Percentiles rank a stretch among this genome's conserved stretches.
Conservation (phyloP, 2,797 vertebrate genomes). For the Sebastes kiyomatsui region DNA sequence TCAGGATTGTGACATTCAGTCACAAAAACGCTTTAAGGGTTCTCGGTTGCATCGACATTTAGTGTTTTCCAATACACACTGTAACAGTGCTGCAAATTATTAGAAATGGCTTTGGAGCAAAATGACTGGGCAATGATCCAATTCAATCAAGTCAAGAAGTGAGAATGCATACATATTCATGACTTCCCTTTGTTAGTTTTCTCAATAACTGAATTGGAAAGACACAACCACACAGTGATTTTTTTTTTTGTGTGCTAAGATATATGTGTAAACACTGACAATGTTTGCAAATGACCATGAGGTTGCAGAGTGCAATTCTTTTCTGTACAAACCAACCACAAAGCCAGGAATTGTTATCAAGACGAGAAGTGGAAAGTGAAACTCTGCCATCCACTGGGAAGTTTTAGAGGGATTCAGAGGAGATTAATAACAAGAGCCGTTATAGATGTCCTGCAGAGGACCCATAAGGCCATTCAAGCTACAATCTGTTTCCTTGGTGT, state of each 20-base stretch:
- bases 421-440: slow-evolving; percentile 72
- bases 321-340: slow-evolving; percentile 45
- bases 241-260: slow-evolving; percentile 43
- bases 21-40: neutral
- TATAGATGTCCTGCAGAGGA: slow-evolving; percentile 64
- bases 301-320: slow-evolving; percentile 19
- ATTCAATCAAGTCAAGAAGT: slow-evolving; percentile 66
- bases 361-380: slow-evolving; percentile 42
- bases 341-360: slow-evolving; percentile 37
- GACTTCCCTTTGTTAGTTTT: slow-evolving; percentile 47
- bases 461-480: slow-evolving; percentile 64
- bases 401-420: slow-evolving; percentile 56
- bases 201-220: slow-evolving; percentile 33
- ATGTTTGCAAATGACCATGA: slow-evolving; percentile 50
- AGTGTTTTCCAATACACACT: slow-evolving; percentile 9
- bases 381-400: slow-evolving; percentile 52
- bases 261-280: slow-evolving; percentile 40
- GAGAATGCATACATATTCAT: slow-evolving; percentile 61
- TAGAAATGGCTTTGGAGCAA: slow-evolving; percentile 34
- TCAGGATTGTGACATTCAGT: neutral
- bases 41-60: neutral
- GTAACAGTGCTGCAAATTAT: slow-evolving; percentile 4
- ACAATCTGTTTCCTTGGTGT: slow-evolving; percentile 74
- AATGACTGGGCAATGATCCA: slow-evolving; percentile 57
- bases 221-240: slow-evolving; percentile 38